Conservation (phyloP, 2,113 vertebrate species). For the Poeciliopsis occidentalis region DNA sequence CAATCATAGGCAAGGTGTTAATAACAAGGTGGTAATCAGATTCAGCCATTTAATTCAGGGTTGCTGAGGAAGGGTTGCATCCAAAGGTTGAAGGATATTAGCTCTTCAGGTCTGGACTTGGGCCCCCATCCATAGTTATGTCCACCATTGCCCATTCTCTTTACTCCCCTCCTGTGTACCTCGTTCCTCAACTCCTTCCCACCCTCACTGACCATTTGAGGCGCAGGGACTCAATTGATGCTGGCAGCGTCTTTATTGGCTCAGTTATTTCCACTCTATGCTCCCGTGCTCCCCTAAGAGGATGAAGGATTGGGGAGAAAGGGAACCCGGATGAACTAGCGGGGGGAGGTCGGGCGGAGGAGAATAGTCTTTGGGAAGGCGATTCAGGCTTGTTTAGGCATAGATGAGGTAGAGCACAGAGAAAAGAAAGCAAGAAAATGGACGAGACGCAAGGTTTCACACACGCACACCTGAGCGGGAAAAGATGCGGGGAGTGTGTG, state of each 20-base stretch:
- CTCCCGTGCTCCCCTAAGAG: conserved; percentile 73
- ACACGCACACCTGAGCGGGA: conserved; percentile 9
- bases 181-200: conserved; percentile 31
- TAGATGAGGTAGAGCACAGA: conserved; percentile 14
- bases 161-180: background rate
- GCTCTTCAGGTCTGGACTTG: no score
- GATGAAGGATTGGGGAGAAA: conserved; percentile 70
- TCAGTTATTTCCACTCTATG: conserved; percentile 80
- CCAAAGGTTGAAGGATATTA: no score
- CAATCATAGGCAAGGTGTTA: no score
- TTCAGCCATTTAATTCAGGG: no score
- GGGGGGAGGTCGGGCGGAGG: conserved; percentile 11
- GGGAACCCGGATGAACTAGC: conserved; percentile 28
- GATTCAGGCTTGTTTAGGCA: conserved; percentile 32
- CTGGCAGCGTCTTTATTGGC: conserved; percentile 79
- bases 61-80: no score
- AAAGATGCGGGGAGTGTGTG: conserved; percentile 23
- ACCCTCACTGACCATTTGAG: conserved; percentile 67
- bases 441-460: conserved; percentile 21
- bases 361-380: background rate
- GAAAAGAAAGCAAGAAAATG: conserved; percentile 14
- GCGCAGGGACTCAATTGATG: conserved; percentile 64
- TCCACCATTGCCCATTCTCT: conserved; percentile 22
- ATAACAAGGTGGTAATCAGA: no score
- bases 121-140: conserved; percentile 5